A percentile compares a stretch with the other conserved stretches of the same genome.
Conservation (phyloP, 1,140 invertebrate species). For the Pseudomyrmex flavicornis region DNA sequence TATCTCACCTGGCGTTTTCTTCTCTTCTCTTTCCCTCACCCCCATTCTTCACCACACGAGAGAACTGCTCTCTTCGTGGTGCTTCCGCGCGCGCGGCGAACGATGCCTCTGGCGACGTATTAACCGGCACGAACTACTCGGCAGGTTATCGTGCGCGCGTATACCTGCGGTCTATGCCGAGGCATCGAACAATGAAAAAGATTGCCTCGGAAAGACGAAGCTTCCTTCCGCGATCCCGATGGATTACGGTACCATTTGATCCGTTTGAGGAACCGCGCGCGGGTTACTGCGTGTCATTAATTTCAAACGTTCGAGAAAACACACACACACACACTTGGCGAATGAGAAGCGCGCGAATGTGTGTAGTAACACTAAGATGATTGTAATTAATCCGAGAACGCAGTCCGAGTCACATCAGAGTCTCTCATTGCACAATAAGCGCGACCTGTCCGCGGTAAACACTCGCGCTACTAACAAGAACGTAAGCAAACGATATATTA, state of each 20-base stretch:
- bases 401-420: slow-evolving; percentile 22
- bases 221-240: slow-evolving; percentile 6
- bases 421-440: slow-evolving; percentile 18
- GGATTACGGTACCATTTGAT: neutral
- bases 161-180: neutral
- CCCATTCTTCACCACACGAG: slow-evolving; percentile 6
- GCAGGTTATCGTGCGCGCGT: slow-evolving; percentile 54
- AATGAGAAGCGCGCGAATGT: neutral
- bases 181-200: slow-evolving; percentile 48
- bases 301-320: neutral
- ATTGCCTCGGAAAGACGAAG: slow-evolving; percentile 23
- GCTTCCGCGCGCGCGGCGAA: slow-evolving; percentile 50
- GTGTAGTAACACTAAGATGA: neutral
- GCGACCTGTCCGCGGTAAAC: slow-evolving; percentile 10
- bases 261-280: slow-evolving; percentile 18
- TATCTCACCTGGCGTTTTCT: slow-evolving; percentile 16
- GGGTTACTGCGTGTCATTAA: neutral
- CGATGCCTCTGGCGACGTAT: slow-evolving; percentile 73
- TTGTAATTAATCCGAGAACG: slow-evolving; percentile 26
- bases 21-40: slow-evolving; percentile 15
- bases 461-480: slow-evolving; percentile 31
- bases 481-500: slow-evolving; percentile 33
- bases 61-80: slow-evolving; percentile 38
- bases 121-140: slow-evolving; percentile 69
- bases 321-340: neutral